These are phyloP conservation scores for Aphelenchoides fujianensis DNA, from an alignment of 1,140 invertebrate species.

Conservation along the genomic window DNA sequence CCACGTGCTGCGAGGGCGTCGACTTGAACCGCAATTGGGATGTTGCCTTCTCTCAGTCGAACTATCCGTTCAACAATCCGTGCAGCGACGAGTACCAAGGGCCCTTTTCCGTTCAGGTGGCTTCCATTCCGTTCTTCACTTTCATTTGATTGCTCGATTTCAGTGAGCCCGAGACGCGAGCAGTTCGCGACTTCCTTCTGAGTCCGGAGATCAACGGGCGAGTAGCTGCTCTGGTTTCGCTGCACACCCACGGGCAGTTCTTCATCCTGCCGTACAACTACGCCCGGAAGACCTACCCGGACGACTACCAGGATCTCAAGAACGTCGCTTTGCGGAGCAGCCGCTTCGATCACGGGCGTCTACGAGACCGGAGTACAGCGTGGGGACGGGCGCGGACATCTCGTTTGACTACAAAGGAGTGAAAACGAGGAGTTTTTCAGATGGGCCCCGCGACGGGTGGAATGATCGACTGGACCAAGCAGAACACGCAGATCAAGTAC, in stretches of 20 bases:
- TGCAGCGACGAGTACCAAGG: constrained; percentile 57
- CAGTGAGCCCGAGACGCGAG: constrained; percentile 55
- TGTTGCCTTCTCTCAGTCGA: constrained; percentile 47
- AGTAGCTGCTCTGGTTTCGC: constrained; percentile 50
- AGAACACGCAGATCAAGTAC: constrained; percentile 56
- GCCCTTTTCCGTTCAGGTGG: constrained; percentile 43
- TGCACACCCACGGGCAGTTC: constrained; percentile 59
- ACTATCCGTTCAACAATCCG: constrained; percentile 57
- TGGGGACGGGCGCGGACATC: constrained; percentile 55
- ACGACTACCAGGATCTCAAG: constrained; percentile 49
- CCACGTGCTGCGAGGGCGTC: constrained; percentile 55
- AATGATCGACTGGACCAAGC: constrained; percentile 56
- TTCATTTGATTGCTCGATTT: constrained; percentile 30
- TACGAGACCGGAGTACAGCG: constrained; percentile 48
- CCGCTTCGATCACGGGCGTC: constrained; percentile 35
- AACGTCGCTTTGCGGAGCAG: constrained; percentile 34
- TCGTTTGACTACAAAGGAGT: constrained; percentile 45
- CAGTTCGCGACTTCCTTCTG: constrained; percentile 53
- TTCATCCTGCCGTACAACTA: constrained; percentile 58
- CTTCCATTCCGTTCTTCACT: too few relatives aligned
- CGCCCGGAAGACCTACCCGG: constrained; percentile 47
- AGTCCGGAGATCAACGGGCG: constrained; percentile 48
- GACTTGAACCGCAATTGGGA: constrained; percentile 58
- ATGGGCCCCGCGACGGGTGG: constrained; percentile 54
- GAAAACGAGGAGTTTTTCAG: constrained; percentile 26